Evolutionary conservation across 2,797 vertebrate species (phyloP), one percentile per base, ranked within the genome.

Genomic region (Denticeps clupeoides): DNA sequence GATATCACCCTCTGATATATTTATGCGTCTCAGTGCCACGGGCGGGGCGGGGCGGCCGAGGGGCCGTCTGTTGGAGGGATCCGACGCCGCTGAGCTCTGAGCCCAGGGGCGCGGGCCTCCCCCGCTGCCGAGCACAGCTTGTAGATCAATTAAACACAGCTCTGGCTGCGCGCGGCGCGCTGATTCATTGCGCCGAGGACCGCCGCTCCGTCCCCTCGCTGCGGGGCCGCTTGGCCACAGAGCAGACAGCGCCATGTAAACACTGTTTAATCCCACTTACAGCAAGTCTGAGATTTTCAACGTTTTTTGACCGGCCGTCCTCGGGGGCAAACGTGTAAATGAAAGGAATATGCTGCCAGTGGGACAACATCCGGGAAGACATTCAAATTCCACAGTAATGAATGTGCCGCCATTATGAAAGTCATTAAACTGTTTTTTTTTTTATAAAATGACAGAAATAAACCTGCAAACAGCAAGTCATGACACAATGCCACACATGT

Each of bases 91-190:
- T 24, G 37, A 32, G 15, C 23, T 37, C 18, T 15, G 29, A 38
- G 41, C 31, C 31, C 42, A 4, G 22, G 24, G 32, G 35, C 18
- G 11, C 25, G 3, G 35, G 12, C 13, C 47, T 31, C 43, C 53
- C 49, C 58, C n/a, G 29, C 58, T 49, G 53, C 45, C 58, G 31
- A 12, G 33, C 53, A 49, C 48, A 60, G 58, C 53, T 52, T 56
- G 58, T 52, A 51, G 53, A 56, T 56, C 58, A 56, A 49, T 60
- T 56, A 60, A 60, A 60, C 58, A 41, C 45, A n/a, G 45, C 35
- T 41, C 53, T 27, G 32, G 33, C 55, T 27, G 47, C 40, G 47
- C 24, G 9, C 5, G 35, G 32, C 35, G 42, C 24, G 9, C 24
- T 9, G 12, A 45, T 5, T 9, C 24, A 11, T 2, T 1, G 25